Conservation (phyloP, 2,888 invertebrate genomes). For the Endotricha flammealis region DNA sequence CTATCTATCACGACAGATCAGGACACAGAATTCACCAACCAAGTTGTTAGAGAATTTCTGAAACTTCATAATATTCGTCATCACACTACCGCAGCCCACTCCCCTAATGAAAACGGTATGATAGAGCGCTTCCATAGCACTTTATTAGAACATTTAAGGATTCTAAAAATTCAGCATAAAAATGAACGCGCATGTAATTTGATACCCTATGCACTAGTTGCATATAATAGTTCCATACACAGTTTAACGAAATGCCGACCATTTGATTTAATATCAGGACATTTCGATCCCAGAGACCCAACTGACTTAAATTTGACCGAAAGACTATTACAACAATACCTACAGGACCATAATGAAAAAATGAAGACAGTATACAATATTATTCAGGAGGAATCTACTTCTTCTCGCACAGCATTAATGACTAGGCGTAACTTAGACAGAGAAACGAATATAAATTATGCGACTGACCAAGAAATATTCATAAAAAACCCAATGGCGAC, state of each 20-base stretch:
- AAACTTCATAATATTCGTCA: slow-evolving; percentile 18
- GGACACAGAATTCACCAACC: slow-evolving; percentile 24
- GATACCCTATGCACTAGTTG: slow-evolving; percentile 19
- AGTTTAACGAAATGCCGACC: slow-evolving; percentile 24
- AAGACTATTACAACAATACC: slow-evolving; percentile 19
- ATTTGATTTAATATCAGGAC: slow-evolving; percentile 24
- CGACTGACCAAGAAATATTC: slow-evolving; percentile 19
- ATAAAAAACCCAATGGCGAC: slow-evolving; percentile 20
- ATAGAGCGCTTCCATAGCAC: slow-evolving; percentile 16
- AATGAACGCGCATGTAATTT: slow-evolving; percentile 12
- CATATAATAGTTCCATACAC: slow-evolving; percentile 23
- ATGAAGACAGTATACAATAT: slow-evolving; percentile 20
- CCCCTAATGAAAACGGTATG: slow-evolving; percentile 19
- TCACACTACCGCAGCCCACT: slow-evolving; percentile 16
- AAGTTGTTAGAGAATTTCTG: slow-evolving; percentile 18
- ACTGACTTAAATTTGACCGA: slow-evolving; percentile 16
- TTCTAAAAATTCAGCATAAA: slow-evolving; percentile 12
- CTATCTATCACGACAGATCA: slow-evolving; percentile 20
- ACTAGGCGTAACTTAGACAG: slow-evolving; percentile 1
- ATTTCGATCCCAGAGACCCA: slow-evolving; percentile 21
- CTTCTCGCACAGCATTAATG: slow-evolving; percentile 13
- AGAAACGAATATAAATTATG: slow-evolving; percentile 13
- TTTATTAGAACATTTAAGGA: slow-evolving; percentile 18
- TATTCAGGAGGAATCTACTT: slow-evolving; percentile 16
- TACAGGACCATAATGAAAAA: slow-evolving; percentile 12